Evolutionary conservation across 2,888 invertebrate species (phyloP).

Genomic region (Sabatieria punctata): DNA sequence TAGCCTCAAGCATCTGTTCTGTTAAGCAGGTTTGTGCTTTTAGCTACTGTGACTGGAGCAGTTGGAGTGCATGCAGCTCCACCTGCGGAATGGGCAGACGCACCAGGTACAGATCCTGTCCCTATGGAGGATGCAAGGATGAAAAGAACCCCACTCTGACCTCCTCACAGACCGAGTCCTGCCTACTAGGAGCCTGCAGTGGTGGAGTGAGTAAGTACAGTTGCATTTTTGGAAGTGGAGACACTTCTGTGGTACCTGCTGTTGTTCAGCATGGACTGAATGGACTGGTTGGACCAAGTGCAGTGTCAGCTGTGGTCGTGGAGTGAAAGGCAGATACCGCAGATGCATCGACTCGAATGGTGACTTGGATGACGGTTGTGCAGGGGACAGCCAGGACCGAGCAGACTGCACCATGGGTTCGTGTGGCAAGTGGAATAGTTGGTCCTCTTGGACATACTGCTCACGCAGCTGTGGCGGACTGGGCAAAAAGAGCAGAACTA

Average conservation of each 20-base stretch:
- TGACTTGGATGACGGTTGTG: not conserved
- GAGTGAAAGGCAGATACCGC: not conserved
- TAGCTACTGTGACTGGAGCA: conserved; percentile 15
- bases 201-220: not conserved
- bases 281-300: conserved; percentile 14
- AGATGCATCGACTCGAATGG: not conserved
- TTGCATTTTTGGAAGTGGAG: not conserved
- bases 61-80: conserved; percentile 21
- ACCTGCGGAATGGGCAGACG: conserved; percentile 23
- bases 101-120: not conserved
- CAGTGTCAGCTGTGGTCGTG: conserved; percentile 2
- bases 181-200: not conserved
- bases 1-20: no score
- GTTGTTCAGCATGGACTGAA: conserved; percentile 20
- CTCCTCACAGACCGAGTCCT: not conserved
- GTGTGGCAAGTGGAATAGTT: not conserved
- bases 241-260: not conserved
- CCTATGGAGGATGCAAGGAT: not conserved
- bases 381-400: not conserved
- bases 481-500: no score
- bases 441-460: not conserved
- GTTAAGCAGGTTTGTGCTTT: not conserved
- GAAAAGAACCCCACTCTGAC: not conserved
- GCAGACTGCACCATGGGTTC: not conserved
- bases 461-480: not conserved